These are phyloP conservation scores for Diabrotica virgifera DNA, from an alignment of 1,140 invertebrate species.

Conservation along the genomic window DNA sequence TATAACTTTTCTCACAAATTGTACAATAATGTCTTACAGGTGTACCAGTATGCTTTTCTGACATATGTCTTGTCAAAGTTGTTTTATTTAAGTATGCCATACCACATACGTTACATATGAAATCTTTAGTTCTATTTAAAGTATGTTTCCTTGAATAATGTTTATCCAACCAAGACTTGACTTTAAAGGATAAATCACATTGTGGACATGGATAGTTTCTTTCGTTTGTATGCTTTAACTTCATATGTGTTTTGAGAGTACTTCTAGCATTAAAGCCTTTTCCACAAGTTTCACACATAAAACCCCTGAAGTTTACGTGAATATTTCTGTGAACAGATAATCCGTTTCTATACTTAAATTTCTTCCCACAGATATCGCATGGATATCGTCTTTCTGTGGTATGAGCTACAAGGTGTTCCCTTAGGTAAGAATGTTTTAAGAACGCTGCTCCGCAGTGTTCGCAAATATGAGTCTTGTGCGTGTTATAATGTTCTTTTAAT, in stretches of 20 bases:
- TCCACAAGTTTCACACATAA: constrained; percentile 19
- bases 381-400: constrained; percentile 13
- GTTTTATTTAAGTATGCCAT: constrained; percentile 16
- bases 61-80: constrained; percentile 14
- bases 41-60: constrained; percentile 15
- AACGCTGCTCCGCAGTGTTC: constrained; percentile 19
- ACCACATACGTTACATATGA: constrained; percentile 9
- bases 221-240: constrained; percentile 18
- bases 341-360: constrained; percentile 14
- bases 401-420: constrained; percentile 13
- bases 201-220: constrained; percentile 14
- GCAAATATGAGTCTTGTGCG: constrained; percentile 15
- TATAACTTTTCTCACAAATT: constrained; percentile 18
- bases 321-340: constrained; percentile 16
- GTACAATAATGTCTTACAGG: constrained; percentile 12
- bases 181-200: constrained; percentile 10
- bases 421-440: constrained; percentile 14
- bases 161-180: constrained; percentile 16
- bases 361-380: constrained; percentile 16
- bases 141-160: constrained; percentile 13
- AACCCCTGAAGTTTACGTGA: constrained; percentile 11
- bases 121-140: constrained; percentile 13
- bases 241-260: constrained; percentile 18
- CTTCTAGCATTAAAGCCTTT: constrained; percentile 9
- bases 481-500: constrained; percentile 14